These are phyloP conservation scores for Pterocles burchelli DNA, from an alignment of 2,113 vertebrate genomes.

Conservation along the genomic window DNA sequence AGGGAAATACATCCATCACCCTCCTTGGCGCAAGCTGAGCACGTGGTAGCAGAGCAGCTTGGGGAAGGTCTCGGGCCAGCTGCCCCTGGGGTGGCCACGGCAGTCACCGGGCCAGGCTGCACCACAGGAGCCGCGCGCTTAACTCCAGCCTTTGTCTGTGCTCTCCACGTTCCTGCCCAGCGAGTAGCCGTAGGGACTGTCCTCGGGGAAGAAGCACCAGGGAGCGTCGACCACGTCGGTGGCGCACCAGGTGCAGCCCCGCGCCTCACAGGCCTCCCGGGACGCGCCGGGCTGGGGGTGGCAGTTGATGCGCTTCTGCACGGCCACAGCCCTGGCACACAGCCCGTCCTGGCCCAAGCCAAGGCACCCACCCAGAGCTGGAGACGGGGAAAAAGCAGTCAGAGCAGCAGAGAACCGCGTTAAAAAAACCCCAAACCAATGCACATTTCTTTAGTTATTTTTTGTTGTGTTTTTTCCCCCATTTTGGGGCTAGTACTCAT, in stretches of 20 bases:
- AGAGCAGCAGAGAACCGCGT: background rate
- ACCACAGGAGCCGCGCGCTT: accelerated
- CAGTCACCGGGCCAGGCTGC: accelerated
- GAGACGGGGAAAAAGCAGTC: background rate
- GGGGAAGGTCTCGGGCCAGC: accelerated
- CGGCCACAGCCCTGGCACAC: accelerated
- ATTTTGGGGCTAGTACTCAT: accelerated
- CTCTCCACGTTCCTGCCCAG: background rate
- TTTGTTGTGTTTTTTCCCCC: background rate
- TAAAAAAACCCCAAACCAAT: accelerated
- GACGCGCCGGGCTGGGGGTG: background rate
- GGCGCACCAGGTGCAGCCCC: constrained; percentile 7
- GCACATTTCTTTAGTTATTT: background rate
- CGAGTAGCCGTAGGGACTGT: background rate
- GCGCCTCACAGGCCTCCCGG: background rate
- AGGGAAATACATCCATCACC: accelerated
- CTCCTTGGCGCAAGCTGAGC: background rate
- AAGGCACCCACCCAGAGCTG: background rate
- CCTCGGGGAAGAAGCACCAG: constrained; percentile 19
- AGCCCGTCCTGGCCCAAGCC: background rate
- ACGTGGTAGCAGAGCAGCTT: accelerated
- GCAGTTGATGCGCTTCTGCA: background rate
- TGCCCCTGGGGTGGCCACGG: accelerated
- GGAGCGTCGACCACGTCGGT: background rate
- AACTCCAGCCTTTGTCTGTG: constrained; percentile 35